Base-by-base conservation (phyloP, 1,140 invertebrate genomes). In the Caenorhabditis remanei region DNA sequence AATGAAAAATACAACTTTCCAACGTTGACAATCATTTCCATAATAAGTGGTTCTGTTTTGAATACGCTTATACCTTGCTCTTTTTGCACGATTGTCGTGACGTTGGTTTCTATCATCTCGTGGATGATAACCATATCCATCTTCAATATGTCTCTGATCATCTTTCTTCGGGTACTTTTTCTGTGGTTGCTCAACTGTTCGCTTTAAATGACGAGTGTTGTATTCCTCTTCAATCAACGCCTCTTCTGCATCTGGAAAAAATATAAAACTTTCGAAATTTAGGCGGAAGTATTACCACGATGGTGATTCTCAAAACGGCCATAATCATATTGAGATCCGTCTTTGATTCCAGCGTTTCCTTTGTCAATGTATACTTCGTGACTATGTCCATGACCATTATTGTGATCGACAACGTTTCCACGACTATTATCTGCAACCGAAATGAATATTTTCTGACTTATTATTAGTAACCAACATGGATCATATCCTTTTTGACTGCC, bases 1-100 rank as follows among this genome's bases (percentile, higher is more conserved):
- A 50, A 79, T 79, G 71, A 48, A 79, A 50, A 79, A 79, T 24
- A 79, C 46, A 24, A 79, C 21, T 79, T 79, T 79, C 71, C 71
- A 79, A 5, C 71, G 71, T n/a, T 79, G 71, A 24, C 43, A 79
- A 19, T 50, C 71, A 79, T 79, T 11, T 32, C 71, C 71, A 24
- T 79, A 79, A 50, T 79, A 79, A 19, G 71, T 79, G 2, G 71
- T 79, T 53, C 71, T 6, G 11, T 79, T 79, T 79, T 50, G 50
- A 4, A 79, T 50, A 4, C 71, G 40, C 4, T 5, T 79, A 50
- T 79, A 79, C 71, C 71, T 79, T 13, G 46, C 9, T 19, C 46
- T 43, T 16, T 71, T 71, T 9, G 8, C 46, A n/a, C 71, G n/a
- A 4, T 46, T 43, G 19, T 71, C 13, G 11, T 46, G 40, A 24